These are phyloP conservation scores for Caenorhabditis panamensis DNA, from an alignment of 2,888 invertebrate genomes.

Conservation along the genomic window DNA sequence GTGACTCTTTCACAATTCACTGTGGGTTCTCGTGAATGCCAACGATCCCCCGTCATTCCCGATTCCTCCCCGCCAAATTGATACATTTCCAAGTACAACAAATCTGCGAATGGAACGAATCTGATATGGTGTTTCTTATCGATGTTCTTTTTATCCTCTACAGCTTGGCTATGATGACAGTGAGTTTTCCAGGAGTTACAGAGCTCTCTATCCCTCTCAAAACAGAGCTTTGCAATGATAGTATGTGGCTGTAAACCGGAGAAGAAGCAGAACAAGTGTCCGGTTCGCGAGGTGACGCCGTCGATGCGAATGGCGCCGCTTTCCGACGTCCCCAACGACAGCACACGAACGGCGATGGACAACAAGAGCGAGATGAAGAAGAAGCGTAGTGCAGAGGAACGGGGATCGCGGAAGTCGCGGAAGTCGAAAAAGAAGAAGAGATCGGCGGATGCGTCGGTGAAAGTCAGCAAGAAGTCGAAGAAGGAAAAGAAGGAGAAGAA, in stretches of 20 bases:
- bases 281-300: conserved; percentile 7
- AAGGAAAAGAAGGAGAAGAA: conserved; percentile 11
- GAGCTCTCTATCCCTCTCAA: conserved; percentile 13
- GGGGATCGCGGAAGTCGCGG: not conserved
- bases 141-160: conserved; percentile 27
- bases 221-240: not conserved
- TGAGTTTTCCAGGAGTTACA: not conserved
- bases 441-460: not conserved
- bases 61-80: not conserved
- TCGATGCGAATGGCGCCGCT: not conserved
- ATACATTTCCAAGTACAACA: not conserved
- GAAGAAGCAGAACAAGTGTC: conserved; percentile 9
- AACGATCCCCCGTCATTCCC: too few relatives aligned
- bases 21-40: too few relatives aligned
- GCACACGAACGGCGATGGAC: conserved; percentile 29
- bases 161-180: conserved; percentile 29
- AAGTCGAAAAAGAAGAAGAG: conserved; percentile 18
- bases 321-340: not conserved
- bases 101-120: conserved; percentile 7
- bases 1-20: too few relatives aligned
- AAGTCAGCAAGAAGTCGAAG: not conserved
- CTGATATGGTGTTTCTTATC: conserved; percentile 22
- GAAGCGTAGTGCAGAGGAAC: not conserved
- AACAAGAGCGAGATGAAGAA: conserved; percentile 11
- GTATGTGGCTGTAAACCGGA: not conserved